Evolutionary conservation across 1,140 invertebrate species (phyloP), one percentile per base, ranked within the genome.

Genomic region (Muscidifurax raptorellus): DNA sequence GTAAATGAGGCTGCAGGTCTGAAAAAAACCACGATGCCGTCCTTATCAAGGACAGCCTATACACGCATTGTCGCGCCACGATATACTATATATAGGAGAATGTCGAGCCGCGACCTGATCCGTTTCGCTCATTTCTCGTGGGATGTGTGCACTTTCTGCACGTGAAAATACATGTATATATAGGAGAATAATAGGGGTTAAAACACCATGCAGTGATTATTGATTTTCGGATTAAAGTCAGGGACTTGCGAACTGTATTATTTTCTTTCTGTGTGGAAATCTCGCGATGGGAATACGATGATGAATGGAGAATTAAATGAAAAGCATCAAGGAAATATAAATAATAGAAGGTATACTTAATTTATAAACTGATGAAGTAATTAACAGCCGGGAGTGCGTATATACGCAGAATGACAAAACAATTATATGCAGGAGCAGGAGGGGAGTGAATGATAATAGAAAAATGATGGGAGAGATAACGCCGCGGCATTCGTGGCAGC

Each of bases 1-100:
- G 80, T 32, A 82, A 82, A 83, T 66, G 72, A 83, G 80, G 81
- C 76, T 76, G 52, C 25, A 44, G 78, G 66, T 10, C 36, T 7
- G 36, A 40, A 52, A 71, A 78, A 78, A 78, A 59, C 36, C 9
- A 36, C 36, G 40, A n/a, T 9, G 0, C 25, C 25, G 75, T 82
- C 40, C 75, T 47, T 84, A 64, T 72, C 76, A 84, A 84, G 83
- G 83, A 84, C 83, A 80, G 22, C 78, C 78, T 77, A 84, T 84
- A 74, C n/a, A n/a, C 67, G 28, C 71, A n/a, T 74, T 75, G 64
- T 44, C 25, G 59, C 59, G 32, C 47, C 30, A 44, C 28, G 47
- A 22, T 72, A 12, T 32, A 32, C 2, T 32, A 32, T 32, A 32
- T 32, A 52, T n/a, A n/a, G 52, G 78, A 79, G 40, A 71, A 36